Percentiles rank a stretch among this genome's conserved stretches.
Conservation (phyloP, 2,797 vertebrate genomes). For the Margarornis squamiger region DNA sequence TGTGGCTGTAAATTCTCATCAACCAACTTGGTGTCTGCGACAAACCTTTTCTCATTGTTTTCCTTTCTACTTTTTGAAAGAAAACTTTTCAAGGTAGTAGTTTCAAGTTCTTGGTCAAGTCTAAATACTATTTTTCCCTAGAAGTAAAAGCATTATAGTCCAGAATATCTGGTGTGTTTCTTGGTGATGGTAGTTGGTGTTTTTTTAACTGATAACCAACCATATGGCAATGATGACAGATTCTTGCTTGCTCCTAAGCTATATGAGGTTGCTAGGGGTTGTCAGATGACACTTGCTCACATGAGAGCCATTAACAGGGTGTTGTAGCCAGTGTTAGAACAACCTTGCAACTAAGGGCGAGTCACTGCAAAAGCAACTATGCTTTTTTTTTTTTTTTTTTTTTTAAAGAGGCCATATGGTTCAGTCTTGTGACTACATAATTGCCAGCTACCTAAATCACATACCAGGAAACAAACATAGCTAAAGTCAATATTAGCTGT, state of each 20-base stretch:
- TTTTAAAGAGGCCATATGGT: conserved; percentile 68
- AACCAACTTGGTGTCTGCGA: neutral
- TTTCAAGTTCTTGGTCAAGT: neutral
- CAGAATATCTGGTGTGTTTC: neutral
- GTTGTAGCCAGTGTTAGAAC: conserved; percentile 77
- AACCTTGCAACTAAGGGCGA: conserved; percentile 75
- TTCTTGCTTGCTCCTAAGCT: conserved; percentile 53
- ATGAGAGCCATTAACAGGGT: conserved; percentile 77
- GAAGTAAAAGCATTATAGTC: neutral
- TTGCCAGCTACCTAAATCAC: conserved; percentile 70
- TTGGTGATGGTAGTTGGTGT: neutral
- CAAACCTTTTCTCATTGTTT: neutral
- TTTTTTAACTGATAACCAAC: conserved; percentile 18
- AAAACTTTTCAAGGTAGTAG: neutral
- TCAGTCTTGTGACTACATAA: conserved; percentile 80
- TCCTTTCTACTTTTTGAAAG: neutral
- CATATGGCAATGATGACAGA: conserved; percentile 52
- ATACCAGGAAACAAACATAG: conserved; percentile 63
- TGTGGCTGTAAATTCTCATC: neutral
- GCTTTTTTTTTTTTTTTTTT: neutral
- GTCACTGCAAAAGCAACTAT: conserved; percentile 64
- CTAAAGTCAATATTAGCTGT: conserved; percentile 70
- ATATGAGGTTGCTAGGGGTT: conserved; percentile 72
- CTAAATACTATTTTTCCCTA: neutral
- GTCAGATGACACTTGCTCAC: conserved; percentile 83